Conservation (phyloP, 2,888 invertebrate genomes). For the Ormyrus thymus region DNA sequence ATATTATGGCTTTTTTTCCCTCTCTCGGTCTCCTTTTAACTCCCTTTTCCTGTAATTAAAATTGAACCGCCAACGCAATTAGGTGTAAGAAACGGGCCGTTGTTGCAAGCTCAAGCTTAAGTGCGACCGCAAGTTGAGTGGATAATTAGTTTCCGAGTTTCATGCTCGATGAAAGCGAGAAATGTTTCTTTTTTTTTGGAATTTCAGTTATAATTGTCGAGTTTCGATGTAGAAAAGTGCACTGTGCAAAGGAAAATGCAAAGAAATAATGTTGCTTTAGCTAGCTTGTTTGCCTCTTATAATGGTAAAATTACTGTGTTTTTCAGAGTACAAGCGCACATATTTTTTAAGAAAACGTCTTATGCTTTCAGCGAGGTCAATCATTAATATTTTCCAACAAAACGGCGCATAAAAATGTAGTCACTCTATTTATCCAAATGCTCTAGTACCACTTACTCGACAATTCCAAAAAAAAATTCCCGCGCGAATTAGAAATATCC, state of each 20-base stretch:
- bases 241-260: background rate
- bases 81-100: conserved; percentile 34
- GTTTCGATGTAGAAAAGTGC: background rate
- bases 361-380: no score
- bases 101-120: conserved; percentile 12
- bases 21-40: background rate
- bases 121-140: conserved; percentile 13
- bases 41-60: conserved; percentile 41
- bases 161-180: conserved; percentile 12
- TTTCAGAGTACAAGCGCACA: background rate
- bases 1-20: background rate
- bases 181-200: conserved; percentile 40
- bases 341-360: no score
- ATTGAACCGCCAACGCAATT: conserved; percentile 47
- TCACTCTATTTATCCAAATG: no score
- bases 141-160: conserved; percentile 44
- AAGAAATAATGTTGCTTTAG: no score
- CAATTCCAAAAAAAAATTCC: background rate
- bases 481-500: no score
- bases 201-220: background rate
- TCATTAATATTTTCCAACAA: no score
- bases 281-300: no score
- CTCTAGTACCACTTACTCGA: no score
- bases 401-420: no score
- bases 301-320: conserved; percentile 4